phyloP scores from a whole-genome alignment of 35 echinoderm and acorn worm genomes.

The Apostichopus parvimensis region DNA sequence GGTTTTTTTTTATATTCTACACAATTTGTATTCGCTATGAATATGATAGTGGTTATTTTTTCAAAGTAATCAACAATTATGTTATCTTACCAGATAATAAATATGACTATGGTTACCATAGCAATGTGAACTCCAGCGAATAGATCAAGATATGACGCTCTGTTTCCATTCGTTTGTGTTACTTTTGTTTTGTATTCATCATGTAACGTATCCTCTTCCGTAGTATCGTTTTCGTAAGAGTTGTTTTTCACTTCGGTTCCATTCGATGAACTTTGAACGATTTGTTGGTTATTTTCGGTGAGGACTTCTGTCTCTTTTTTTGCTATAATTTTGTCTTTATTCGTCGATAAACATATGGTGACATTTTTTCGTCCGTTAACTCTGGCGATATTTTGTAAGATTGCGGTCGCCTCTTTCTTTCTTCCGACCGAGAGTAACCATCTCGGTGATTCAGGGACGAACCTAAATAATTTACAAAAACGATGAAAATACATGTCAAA shows the following conservation, averaged over 20 bases:
- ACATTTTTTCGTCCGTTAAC: background rate
- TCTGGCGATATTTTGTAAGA: constrained; percentile 5
- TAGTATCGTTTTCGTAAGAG: background rate
- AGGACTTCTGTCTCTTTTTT: too few relatives aligned
- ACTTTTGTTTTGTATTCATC: background rate
- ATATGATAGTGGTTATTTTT: too few relatives aligned
- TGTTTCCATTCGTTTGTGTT: background rate
- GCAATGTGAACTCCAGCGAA: background rate
- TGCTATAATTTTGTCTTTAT: background rate
- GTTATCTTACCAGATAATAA: constrained; percentile 11
- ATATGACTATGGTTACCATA: background rate
- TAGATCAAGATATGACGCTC: constrained; percentile 34
- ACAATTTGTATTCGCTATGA: too few relatives aligned
- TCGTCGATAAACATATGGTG: background rate
- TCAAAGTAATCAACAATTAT: too few relatives aligned
- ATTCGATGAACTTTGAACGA: background rate
- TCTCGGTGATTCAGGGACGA: constrained; percentile 30
- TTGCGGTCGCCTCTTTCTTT: background rate
- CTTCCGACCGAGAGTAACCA: constrained; percentile 34
- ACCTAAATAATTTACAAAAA: background rate
- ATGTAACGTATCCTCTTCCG: background rate
- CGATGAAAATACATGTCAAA: too few relatives aligned
- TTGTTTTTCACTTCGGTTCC: background rate
- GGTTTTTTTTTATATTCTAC: too few relatives aligned
- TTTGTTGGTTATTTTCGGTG: background rate